Evolutionary conservation across 2,797 vertebrate species (phyloP), one percentile per base, ranked within the genome.

Genomic region (Kryptolebias ocellatus): DNA sequence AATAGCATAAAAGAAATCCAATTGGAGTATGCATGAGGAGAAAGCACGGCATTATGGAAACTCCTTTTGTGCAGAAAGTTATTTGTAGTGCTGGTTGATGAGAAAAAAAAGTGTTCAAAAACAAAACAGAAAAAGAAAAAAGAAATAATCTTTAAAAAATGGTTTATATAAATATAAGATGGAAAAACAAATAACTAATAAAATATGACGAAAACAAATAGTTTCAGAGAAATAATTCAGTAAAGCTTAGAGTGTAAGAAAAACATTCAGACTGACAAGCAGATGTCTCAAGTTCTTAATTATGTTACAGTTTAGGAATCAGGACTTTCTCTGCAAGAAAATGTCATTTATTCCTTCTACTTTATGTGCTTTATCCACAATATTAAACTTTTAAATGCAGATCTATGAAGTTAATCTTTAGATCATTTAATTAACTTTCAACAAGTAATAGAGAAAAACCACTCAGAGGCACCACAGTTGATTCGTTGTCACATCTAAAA

Each of bases 41-140:
- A 77, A 80, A 86, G 63, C 37, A 39, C 57, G 1, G 65, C 74
- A 64, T 85, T 90, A 86, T 87, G 83, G 76, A 80, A 83, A 87
- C 84, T 80, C 47, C 59, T 53, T 53, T 18, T 58, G 64, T 59
- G 34, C 39, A 60, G 71, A 70, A 83, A 81, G 49, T 79, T 66
- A 87, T 37, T 53, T 70, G 75, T 80, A 77, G 44, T 45, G 59
- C 18, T 52, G 17, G 53, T 24, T 72, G 67, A 70, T 5, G 46
- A 6, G 7, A 18, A 20, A 47, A 12, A 24, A 34, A 72, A 58
- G 18, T 18, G 59, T 60, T 54, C 20, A 72, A 51, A 53, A 78
- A 42, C 61, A 55, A 53, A 73, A 73, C 53, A 78, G 27, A 53
- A 45, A 64, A 63, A 7, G 27, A 65, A 58, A 54, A 4, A 17